Percentiles rank a stretch among this genome's conserved stretches.
phyloP scores from a whole-genome alignment of 2,113 vertebrate genomes.

The Oncorhynchus clarkii region DNA sequence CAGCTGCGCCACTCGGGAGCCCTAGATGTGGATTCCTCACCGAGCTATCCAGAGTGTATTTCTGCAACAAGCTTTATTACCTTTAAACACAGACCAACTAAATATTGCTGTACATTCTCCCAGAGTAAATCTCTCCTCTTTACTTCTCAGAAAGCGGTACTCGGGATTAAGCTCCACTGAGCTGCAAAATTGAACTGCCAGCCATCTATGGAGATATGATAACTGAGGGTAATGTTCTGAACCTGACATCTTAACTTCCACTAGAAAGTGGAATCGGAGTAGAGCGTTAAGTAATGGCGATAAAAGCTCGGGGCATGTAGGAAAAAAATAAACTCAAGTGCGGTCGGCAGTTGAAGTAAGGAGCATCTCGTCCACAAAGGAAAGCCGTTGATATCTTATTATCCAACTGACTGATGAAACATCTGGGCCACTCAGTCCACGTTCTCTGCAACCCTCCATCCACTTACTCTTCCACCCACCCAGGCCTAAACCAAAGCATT shows the following conservation, averaged over 20 bases:
- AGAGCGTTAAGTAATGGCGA: constrained; percentile 31
- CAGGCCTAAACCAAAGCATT: constrained; percentile 22
- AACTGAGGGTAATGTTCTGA: constrained; percentile 48
- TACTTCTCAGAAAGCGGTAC: constrained; percentile 25
- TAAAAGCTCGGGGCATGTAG: constrained; percentile 28
- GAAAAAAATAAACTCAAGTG: constrained; percentile 10
- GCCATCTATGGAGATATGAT: constrained; percentile 55
- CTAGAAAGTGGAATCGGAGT: constrained; percentile 33
- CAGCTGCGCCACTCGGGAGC: no score
- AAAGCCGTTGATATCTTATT: constrained; percentile 52
- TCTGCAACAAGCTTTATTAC: constrained; percentile 12
- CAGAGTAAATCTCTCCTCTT: constrained; percentile 28
- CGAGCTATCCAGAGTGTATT: constrained; percentile 1
- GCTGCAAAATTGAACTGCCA: constrained; percentile 67
- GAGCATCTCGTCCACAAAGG: constrained; percentile 22
- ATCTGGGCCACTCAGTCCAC: constrained; percentile 49
- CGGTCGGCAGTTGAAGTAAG: background rate
- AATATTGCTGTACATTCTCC: constrained; percentile 36
- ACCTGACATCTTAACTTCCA: constrained; percentile 57
- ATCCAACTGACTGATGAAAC: constrained; percentile 57
- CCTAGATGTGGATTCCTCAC: background rate
- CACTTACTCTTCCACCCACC: constrained; percentile 40
- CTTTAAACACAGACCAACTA: constrained; percentile 25
- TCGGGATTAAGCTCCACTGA: constrained; percentile 64
- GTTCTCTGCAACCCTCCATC: constrained; percentile 20